Evolutionary conservation across 2,797 vertebrate species (phyloP).

Genomic region (Malurus splendens): DNA sequence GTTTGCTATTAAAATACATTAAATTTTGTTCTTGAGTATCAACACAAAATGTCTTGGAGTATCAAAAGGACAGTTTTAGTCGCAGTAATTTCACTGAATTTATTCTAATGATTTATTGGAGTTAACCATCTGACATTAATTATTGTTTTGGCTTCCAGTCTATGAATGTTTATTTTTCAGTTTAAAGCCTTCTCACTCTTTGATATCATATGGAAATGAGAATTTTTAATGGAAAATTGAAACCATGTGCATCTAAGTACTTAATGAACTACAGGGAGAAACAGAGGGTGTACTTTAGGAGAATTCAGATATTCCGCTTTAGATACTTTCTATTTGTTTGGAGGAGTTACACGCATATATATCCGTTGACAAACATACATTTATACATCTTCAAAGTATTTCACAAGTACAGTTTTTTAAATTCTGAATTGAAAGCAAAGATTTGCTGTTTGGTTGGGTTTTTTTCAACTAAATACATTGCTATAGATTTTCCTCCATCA

Average conservation of each 20-base stretch:
- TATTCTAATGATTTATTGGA: conserved; percentile 85
- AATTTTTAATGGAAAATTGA: conserved; percentile 88
- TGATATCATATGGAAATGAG: conserved; percentile 94
- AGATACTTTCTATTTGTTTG: conserved; percentile 67
- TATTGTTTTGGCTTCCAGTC: conserved; percentile 86
- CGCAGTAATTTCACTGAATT: conserved; percentile 78
- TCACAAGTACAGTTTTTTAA: not conserved
- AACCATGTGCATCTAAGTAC: conserved; percentile 87
- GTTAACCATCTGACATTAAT: conserved; percentile 85
- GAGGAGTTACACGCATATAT: conserved; percentile 46
- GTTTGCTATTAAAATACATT: conserved; percentile 61
- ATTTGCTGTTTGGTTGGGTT: not conserved
- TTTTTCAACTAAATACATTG: not conserved
- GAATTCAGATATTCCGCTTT: conserved; percentile 73
- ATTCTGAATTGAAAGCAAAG: not conserved
- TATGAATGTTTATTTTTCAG: conserved; percentile 85
- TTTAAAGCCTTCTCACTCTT: conserved; percentile 85
- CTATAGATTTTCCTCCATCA: not conserved
- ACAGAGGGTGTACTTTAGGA: conserved; percentile 71
- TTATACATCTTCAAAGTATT: conserved; percentile 6
- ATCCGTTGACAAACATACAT: conserved; percentile 31
- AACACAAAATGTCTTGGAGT: conserved; percentile 70
- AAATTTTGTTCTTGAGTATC: conserved; percentile 63
- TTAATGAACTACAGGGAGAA: conserved; percentile 90
- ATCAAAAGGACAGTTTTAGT: conserved; percentile 73